A percentile compares a stretch with the other conserved stretches of the same genome.
Evolutionary conservation across 2,797 vertebrate species (phyloP).

Genomic region (Clarias platycephalus): DNA sequence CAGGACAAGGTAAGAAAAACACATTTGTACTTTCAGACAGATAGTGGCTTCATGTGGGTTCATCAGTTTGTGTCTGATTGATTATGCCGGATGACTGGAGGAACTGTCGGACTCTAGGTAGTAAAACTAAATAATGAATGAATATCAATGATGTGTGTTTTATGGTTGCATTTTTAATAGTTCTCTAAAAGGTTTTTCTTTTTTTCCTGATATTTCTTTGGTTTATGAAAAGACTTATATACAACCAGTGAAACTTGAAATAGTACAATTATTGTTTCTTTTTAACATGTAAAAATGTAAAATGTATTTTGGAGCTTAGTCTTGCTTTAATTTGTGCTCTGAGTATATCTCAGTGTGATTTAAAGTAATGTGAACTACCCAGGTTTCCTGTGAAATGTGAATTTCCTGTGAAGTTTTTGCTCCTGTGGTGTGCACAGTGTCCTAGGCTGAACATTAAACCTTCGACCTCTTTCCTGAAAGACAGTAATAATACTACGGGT

Average conservation of each 20-base stretch:
- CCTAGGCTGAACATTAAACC: neutral
- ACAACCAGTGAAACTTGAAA: neutral
- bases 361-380: neutral
- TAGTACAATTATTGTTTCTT: neutral
- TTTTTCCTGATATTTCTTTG: neutral
- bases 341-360: neutral
- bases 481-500: neutral
- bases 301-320: neutral
- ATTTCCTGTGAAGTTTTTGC: neutral
- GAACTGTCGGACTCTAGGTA: neutral
- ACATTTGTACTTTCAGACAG: neutral
- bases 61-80: neutral
- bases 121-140: neutral
- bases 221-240: neutral
- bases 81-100: neutral
- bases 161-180: neutral
- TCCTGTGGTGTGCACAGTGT: neutral
- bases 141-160: neutral
- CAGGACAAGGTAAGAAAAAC: conserved; percentile 91
- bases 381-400: neutral
- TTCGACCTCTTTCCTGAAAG: neutral
- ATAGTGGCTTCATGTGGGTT: conserved; percentile 2
- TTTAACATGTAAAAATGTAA: neutral
- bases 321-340: neutral
- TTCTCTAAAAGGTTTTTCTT: neutral